Evolutionary conservation across 2,113 vertebrate genomes (phyloP), one percentile per base, ranked within the genome.

Genomic region (Ammodytes marinus): DNA sequence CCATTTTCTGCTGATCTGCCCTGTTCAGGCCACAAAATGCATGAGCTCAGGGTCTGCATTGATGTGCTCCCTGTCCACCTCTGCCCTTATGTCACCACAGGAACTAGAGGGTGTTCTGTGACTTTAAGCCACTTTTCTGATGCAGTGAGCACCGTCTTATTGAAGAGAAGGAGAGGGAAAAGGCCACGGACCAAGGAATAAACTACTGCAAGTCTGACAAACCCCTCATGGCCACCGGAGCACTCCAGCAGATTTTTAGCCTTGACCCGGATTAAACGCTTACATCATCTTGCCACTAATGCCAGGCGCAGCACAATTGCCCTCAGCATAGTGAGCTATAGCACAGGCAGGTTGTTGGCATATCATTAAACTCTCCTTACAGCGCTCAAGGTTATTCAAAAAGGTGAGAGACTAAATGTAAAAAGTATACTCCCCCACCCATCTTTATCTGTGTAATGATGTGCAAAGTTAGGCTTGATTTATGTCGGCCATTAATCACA

Each of bases 51-150:
- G 86, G 89, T 87, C 89, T 54, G 69, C 79, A 82, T 54, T 79
- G 89, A 92, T 76, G 90, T 82, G 90, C 86, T 71, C 87, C 67
- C 79, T 84, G 83, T 83, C 80, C 88, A 82, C 59, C 82, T 84
- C 70, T 79, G 60, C 78, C 74, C 63, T 80, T 27, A 27, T n/a
- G 53, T 71, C 67, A 69, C 66, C 60, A 72, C 73, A 60, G 74
- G 27, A 8, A 70, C 49, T 53, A 74, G 66, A 17, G n/a, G 13
- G 60, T 82, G 88, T 89, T 89, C 74, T 87, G 60, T 88, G 74
- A 27, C 77, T 80, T 85, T 74, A 68, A 83, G 83, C n/a, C 64
- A 76, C 79, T 89, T 89, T 88, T 89, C 74, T 70, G 59, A 84
- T 57, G 67, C 73, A 68, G 71, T 80, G 53, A 84, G 66, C 52